Conservation (phyloP, 1,140 invertebrate species). For the Alviniconcha marisindica region DNA sequence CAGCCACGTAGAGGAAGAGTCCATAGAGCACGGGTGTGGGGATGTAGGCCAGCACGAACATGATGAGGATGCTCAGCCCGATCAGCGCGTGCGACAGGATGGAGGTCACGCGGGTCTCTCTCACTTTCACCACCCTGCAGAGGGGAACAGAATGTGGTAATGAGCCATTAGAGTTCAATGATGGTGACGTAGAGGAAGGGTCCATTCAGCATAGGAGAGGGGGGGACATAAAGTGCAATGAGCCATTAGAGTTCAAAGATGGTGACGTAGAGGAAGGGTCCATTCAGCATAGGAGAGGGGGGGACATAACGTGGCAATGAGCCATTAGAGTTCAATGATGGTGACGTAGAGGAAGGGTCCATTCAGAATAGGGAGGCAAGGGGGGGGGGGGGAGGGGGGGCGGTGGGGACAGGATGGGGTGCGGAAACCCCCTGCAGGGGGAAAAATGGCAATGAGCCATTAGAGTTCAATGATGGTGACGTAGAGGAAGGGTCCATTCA, state of each 20-base stretch:
- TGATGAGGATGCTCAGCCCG: constrained; percentile 80
- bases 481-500: constrained; percentile 84
- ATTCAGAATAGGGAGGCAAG: constrained; percentile 81
- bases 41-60: constrained; percentile 81
- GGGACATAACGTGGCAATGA: constrained; percentile 75
- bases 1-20: constrained; percentile 83
- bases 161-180: constrained; percentile 78
- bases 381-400: constrained; percentile 82
- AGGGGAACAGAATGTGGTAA: constrained; percentile 75
- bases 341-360: constrained; percentile 84
- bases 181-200: constrained; percentile 84
- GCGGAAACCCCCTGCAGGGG: constrained; percentile 82
- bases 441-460: constrained; percentile 81
- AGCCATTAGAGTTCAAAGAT: constrained; percentile 82
- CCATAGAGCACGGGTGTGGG: constrained; percentile 83
- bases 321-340: constrained; percentile 79
- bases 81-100: constrained; percentile 83
- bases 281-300: constrained; percentile 82
- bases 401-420: constrained; percentile 81
- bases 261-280: constrained; percentile 84
- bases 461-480: constrained; percentile 83
- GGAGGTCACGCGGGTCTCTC: constrained; percentile 80
- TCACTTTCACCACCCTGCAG: constrained; percentile 52
- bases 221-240: constrained; percentile 81
- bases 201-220: constrained; percentile 82